A percentile compares a stretch with the other conserved stretches of the same genome.
Evolutionary conservation across 2,797 vertebrate genomes (phyloP).

Genomic region (Cirrhinus molitorella): DNA sequence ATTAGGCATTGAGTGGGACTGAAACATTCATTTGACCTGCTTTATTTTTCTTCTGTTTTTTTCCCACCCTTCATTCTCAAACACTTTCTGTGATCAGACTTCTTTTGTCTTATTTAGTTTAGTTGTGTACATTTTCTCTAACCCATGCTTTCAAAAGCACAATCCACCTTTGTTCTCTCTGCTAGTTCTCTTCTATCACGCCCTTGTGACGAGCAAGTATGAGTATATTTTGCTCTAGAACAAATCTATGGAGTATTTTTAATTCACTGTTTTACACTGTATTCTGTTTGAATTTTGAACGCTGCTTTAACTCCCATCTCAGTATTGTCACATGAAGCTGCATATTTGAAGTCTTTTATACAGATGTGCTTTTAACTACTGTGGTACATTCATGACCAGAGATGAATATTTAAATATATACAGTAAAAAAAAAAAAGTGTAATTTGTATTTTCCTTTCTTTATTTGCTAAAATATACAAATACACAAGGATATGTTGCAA

Average conservation of each 20-base stretch:
- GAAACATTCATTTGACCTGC: slow-evolving; percentile 63
- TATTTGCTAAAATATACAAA: slow-evolving; percentile 21
- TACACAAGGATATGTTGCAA: background rate
- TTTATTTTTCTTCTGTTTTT: slow-evolving; percentile 29
- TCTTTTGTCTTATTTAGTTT: slow-evolving; percentile 24
- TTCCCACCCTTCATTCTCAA: slow-evolving; percentile 39
- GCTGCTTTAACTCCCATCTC: slow-evolving; percentile 56
- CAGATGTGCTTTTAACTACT: slow-evolving; percentile 78
- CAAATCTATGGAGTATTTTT: background rate
- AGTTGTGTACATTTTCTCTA: slow-evolving; percentile 34
- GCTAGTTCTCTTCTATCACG: background rate
- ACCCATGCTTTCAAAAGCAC: background rate
- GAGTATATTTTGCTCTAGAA: background rate
- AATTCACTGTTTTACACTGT: background rate
- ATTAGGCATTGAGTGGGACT: slow-evolving; percentile 89
- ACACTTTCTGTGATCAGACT: slow-evolving; percentile 46
- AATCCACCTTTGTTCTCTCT: background rate
- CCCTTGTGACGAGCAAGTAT: slow-evolving; percentile 13
- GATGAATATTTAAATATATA: slow-evolving; percentile 76
- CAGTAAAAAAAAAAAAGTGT: slow-evolving; percentile 67
- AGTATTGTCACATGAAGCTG: slow-evolving; percentile 68
- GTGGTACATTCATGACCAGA: slow-evolving; percentile 73
- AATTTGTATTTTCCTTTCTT: slow-evolving; percentile 25
- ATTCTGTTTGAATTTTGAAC: slow-evolving; percentile 27
- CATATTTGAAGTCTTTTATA: slow-evolving; percentile 77